Evolutionary conservation across 1,140 invertebrate genomes (phyloP).

Genomic region (Apis florea): DNA sequence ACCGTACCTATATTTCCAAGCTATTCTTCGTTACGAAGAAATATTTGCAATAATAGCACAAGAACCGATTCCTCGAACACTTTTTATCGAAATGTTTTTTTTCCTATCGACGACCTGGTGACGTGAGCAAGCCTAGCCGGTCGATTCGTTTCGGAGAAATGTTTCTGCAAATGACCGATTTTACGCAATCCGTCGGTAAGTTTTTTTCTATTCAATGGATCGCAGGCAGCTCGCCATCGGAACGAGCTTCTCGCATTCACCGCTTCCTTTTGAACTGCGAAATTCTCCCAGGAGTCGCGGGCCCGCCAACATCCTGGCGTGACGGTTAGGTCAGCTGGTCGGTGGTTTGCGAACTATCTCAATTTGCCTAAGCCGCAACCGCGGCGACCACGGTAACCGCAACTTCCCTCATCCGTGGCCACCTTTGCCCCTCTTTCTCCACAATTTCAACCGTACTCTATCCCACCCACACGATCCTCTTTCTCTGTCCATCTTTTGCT

Average conservation of each 20-base stretch:
- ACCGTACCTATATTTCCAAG: not conserved
- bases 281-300: slow-evolving; percentile 41
- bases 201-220: not conserved
- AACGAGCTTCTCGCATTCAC: slow-evolving; percentile 47
- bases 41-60: not conserved
- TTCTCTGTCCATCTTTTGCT: slow-evolving; percentile 13
- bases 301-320: slow-evolving; percentile 60
- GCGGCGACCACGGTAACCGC: slow-evolving; percentile 77
- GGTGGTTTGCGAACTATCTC: slow-evolving; percentile 81
- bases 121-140: not conserved
- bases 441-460: slow-evolving; percentile 47
- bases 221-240: slow-evolving; percentile 13
- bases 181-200: not conserved
- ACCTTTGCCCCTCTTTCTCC: slow-evolving; percentile 67
- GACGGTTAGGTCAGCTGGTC: slow-evolving; percentile 72
- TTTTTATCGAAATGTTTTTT: not conserved
- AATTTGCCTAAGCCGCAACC: slow-evolving; percentile 80
- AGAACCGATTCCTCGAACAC: not conserved
- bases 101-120: not conserved
- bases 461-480: slow-evolving; percentile 8
- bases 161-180: slow-evolving; percentile 25
- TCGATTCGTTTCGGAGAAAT: slow-evolving; percentile 17
- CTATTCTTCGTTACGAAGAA: not conserved
- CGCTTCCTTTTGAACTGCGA: slow-evolving; percentile 43
- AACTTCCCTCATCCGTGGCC: slow-evolving; percentile 75